Percentiles rank a stretch among this genome's conserved stretches.
These are phyloP conservation scores for Epizoanthus rinbou DNA, from an alignment of 92 coral and sea anemone genomes.

Conservation along the genomic window DNA sequence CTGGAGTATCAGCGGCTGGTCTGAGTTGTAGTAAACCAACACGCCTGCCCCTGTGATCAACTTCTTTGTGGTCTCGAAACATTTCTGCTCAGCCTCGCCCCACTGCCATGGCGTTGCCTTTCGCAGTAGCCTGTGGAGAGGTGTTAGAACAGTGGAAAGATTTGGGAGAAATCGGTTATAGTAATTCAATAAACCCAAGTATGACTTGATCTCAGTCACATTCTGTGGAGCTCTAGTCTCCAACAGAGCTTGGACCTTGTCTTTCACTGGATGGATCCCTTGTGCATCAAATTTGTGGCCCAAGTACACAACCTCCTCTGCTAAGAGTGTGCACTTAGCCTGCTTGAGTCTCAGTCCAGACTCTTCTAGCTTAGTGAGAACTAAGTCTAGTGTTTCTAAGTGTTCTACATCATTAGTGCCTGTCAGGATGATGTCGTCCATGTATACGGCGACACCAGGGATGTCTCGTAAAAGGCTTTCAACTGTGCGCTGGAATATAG, in stretches of 20 bases:
- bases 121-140: constrained; percentile 26
- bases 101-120: constrained; percentile 33
- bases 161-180: constrained; percentile 34
- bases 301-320: constrained; percentile 44
- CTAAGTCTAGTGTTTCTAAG: constrained; percentile 38
- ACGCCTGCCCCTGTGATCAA: constrained; percentile 29
- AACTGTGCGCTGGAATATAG: constrained; percentile 42
- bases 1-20: neutral
- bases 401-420: constrained; percentile 41
- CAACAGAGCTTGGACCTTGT: constrained; percentile 50
- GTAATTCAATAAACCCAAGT: constrained; percentile 35
- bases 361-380: constrained; percentile 44
- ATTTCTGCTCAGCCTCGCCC: constrained; percentile 16
- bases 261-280: constrained; percentile 51
- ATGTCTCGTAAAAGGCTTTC: constrained; percentile 41
- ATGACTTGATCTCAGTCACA: constrained; percentile 42
- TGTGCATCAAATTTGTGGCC: constrained; percentile 46
- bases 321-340: constrained; percentile 46
- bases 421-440: constrained; percentile 51
- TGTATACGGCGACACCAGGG: constrained; percentile 39
- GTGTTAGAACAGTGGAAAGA: constrained; percentile 25
- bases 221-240: constrained; percentile 52
- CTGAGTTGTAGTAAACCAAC: constrained; percentile 40
- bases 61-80: constrained; percentile 26
- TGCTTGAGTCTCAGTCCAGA: constrained; percentile 53